Conservation (phyloP, 2,888 invertebrate genomes). For the Carabus problematicus region DNA sequence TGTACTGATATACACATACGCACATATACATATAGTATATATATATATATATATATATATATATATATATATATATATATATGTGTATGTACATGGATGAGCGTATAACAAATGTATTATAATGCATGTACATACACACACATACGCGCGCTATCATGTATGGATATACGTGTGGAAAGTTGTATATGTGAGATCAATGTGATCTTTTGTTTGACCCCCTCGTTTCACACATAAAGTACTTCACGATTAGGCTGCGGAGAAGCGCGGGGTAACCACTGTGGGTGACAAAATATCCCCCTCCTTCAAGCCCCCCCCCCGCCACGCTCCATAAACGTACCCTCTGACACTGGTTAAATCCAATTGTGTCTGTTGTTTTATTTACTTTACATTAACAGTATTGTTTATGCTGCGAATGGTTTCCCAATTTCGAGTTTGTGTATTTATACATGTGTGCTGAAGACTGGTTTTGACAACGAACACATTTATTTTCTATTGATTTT, state of each 20-base stretch:
- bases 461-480: no score
- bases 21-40: constrained; percentile 7
- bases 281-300: constrained; percentile 23
- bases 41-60: constrained; percentile 1
- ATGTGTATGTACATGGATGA: no score
- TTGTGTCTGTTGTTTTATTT: constrained; percentile 36
- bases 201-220: constrained; percentile 15
- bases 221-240: no score
- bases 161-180: not conserved
- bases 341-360: constrained; percentile 29
- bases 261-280: not conserved
- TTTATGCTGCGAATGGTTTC: constrained; percentile 15
- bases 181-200: constrained; percentile 8
- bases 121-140: no score
- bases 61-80: constrained; percentile 13
- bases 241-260: no score
- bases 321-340: not conserved
- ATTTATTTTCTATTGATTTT: no score
- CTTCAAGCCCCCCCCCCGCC: constrained; percentile 2
- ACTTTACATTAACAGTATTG: constrained; percentile 39
- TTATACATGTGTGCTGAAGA: no score
- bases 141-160: not conserved
- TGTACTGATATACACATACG: constrained; percentile 2
- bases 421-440: no score
- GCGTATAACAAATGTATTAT: no score